Evolutionary conservation across 2,113 vertebrate species (phyloP).

Genomic region (Haemorhous mexicanus): DNA sequence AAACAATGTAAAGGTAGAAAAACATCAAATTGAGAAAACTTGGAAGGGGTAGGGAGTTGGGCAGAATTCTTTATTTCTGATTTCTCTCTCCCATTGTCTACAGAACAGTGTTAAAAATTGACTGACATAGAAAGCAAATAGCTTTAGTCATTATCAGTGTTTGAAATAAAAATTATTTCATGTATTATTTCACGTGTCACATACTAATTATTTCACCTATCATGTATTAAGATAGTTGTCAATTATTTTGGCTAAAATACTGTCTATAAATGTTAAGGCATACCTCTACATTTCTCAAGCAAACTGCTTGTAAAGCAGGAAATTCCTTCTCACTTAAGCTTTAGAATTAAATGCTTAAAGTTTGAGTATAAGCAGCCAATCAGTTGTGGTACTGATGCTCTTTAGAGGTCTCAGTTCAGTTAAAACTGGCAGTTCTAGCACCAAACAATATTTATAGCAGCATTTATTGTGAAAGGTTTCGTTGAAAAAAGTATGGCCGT

Average conservation of each 20-base stretch:
- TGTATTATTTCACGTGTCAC: background rate
- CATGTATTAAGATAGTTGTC: background rate
- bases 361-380: background rate
- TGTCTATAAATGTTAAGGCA: background rate
- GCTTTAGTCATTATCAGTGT: background rate
- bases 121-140: background rate
- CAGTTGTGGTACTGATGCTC: background rate
- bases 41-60: background rate
- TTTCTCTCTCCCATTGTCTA: background rate
- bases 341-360: background rate
- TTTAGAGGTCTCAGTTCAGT: background rate
- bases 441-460: background rate
- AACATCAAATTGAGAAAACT: background rate
- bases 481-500: rapidly evolving
- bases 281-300: background rate
- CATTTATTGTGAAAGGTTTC: background rate
- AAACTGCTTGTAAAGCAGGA: background rate
- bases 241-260: background rate
- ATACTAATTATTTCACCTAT: background rate
- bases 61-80: background rate
- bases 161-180: background rate
- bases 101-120: background rate
- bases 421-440: background rate
- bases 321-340: background rate
- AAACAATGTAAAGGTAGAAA: background rate